Evolutionary conservation across 53 echinoderm and acorn worm genomes (phyloP).

Genomic region (Stichopus horrens): DNA sequence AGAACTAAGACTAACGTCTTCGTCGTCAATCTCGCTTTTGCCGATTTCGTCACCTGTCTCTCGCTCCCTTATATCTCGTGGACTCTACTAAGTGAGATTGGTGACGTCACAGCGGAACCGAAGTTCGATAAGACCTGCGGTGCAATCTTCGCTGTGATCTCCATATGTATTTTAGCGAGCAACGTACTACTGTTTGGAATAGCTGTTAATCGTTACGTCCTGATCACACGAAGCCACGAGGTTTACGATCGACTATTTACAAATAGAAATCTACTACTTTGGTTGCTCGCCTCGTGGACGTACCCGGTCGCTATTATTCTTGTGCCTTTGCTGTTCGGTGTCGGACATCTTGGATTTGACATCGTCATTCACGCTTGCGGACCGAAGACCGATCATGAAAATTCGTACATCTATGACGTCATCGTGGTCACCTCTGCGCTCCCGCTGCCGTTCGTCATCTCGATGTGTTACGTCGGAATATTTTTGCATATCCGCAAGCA

Average conservation of each 20-base stretch:
- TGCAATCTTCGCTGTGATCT: not conserved
- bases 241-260: not conserved
- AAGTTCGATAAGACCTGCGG: not conserved
- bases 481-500: constrained; percentile 3
- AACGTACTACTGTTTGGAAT: not conserved
- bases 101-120: too few relatives aligned
- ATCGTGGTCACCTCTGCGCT: not conserved
- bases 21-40: constrained; percentile 14
- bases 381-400: not conserved
- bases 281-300: constrained; percentile 9
- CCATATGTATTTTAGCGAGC: not conserved
- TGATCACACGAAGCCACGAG: constrained; percentile 8
- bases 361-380: constrained; percentile 17
- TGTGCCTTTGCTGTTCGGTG: constrained; percentile 6
- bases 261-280: not conserved
- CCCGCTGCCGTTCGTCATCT: not conserved
- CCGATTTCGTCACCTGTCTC: constrained; percentile 12
- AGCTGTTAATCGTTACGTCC: not conserved
- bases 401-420: constrained; percentile 2
- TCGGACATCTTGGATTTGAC: constrained; percentile 23
- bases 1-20: not conserved
- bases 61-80: constrained; percentile 10
- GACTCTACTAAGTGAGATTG: not conserved
- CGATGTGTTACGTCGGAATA: not conserved
- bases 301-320: not conserved